These are phyloP conservation scores for Lepidocyrtinus sp. DNA, from an alignment of 2,888 invertebrate species.

Conservation along the genomic window DNA sequence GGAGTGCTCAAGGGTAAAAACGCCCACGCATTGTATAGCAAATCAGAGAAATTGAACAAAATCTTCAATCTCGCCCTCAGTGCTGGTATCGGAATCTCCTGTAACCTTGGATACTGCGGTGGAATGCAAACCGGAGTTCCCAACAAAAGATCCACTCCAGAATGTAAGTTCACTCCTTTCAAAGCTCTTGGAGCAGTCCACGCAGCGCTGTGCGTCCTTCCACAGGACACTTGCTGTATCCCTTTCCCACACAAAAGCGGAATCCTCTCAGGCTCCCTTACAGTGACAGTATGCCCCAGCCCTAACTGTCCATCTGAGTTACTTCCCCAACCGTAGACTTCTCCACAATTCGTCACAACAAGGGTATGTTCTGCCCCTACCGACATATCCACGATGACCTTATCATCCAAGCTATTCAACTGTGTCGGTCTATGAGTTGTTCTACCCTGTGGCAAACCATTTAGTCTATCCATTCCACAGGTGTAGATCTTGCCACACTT, in stretches of 20 bases:
- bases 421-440: conserved; percentile 76
- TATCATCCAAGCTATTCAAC: conserved; percentile 74
- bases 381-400: conserved; percentile 76
- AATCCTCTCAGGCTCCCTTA: conserved; percentile 76
- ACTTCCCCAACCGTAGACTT: conserved; percentile 73
- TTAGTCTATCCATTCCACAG: conserved; percentile 78
- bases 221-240: conserved; percentile 78
- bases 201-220: conserved; percentile 78
- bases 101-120: conserved; percentile 76
- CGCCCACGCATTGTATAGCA: conserved; percentile 77
- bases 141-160: conserved; percentile 71
- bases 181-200: conserved; percentile 76
- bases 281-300: conserved; percentile 75
- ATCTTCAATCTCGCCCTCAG: conserved; percentile 76
- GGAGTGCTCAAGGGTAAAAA: conserved; percentile 74
- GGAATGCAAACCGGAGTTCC: conserved; percentile 76
- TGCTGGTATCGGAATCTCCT: conserved; percentile 74
- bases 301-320: conserved; percentile 79
- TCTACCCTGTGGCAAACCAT: conserved; percentile 76
- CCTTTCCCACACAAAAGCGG: conserved; percentile 75
- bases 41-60: conserved; percentile 78
- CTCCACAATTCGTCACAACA: conserved; percentile 74
- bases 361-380: conserved; percentile 78
- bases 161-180: conserved; percentile 74
- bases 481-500: conserved; percentile 77